Evolutionary conservation across 2,113 vertebrate species (phyloP).

Genomic region (Synchiropus splendidus): DNA sequence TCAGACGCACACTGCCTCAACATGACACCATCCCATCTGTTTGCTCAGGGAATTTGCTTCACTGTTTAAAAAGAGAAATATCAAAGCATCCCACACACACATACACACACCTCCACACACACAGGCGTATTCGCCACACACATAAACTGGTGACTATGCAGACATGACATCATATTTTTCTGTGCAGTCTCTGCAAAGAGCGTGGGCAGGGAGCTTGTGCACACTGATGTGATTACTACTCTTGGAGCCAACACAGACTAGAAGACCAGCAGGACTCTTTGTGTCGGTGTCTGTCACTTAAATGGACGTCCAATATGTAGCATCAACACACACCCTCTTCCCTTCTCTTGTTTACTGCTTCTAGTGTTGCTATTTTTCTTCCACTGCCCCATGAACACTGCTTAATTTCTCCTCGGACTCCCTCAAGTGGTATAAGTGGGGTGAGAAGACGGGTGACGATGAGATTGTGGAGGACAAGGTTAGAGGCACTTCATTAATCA

Average conservation of each 20-base stretch:
- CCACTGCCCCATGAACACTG: constrained; percentile 48
- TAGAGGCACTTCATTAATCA: constrained; percentile 66
- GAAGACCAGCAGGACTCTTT: constrained; percentile 10
- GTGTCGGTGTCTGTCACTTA: constrained; percentile 34
- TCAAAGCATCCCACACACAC: constrained; percentile 16
- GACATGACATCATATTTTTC: constrained; percentile 57
- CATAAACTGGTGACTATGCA: constrained; percentile 22
- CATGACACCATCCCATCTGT: constrained; percentile 53
- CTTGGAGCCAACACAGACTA: constrained; percentile 21
- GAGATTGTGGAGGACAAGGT: constrained; percentile 36
- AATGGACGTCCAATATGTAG: constrained; percentile 26
- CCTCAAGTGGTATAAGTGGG: constrained; percentile 10
- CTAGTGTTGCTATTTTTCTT: constrained; percentile 18
- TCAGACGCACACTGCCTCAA: constrained; percentile 20
- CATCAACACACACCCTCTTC: constrained; percentile 19
- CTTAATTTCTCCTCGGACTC: constrained; percentile 41
- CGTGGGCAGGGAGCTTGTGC: constrained; percentile 37
- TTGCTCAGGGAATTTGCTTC: constrained; percentile 31
- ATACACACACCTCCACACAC: too few species aligned
- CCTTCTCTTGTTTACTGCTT: constrained; percentile 19
- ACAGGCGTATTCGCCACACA: too few species aligned
- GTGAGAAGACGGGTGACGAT: neutral
- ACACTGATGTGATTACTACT: constrained; percentile 28
- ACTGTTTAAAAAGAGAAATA: constrained; percentile 22
- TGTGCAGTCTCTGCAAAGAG: constrained; percentile 29